Conservation (phyloP, 2,113 vertebrate genomes). For the Deroptyus accipitrinus region DNA sequence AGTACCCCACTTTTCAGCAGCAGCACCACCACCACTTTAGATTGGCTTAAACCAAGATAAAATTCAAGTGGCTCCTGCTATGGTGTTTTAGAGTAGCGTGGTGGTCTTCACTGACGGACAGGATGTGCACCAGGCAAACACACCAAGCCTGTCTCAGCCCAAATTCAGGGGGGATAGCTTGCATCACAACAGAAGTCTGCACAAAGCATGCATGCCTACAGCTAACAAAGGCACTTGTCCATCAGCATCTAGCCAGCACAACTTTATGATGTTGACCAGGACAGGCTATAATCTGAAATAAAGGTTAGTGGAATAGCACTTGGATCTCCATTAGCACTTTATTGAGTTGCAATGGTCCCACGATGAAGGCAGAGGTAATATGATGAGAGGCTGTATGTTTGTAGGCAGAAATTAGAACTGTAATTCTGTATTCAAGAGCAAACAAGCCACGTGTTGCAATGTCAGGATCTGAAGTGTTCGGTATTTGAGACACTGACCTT, state of each 20-base stretch:
- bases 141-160: background rate
- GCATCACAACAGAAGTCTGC: background rate
- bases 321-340: background rate
- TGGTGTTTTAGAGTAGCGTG: background rate
- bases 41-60: background rate
- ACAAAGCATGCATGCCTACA: background rate
- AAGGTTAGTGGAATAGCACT: background rate
- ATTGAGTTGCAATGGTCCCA: background rate
- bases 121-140: rapidly evolving
- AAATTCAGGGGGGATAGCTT: background rate
- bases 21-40: background rate
- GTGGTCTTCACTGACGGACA: background rate
- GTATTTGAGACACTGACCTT: background rate
- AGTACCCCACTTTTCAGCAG: background rate
- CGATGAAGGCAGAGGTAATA: background rate
- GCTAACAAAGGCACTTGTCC: background rate
- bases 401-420: background rate
- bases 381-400: background rate
- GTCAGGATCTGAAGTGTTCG: background rate
- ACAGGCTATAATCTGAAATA: background rate
- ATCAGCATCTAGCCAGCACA: background rate
- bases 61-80: background rate
- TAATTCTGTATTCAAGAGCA: background rate
- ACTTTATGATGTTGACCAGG: background rate
- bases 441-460: background rate